Conservation (phyloP, 2,113 vertebrate species). For the Toxotes chatareus region DNA sequence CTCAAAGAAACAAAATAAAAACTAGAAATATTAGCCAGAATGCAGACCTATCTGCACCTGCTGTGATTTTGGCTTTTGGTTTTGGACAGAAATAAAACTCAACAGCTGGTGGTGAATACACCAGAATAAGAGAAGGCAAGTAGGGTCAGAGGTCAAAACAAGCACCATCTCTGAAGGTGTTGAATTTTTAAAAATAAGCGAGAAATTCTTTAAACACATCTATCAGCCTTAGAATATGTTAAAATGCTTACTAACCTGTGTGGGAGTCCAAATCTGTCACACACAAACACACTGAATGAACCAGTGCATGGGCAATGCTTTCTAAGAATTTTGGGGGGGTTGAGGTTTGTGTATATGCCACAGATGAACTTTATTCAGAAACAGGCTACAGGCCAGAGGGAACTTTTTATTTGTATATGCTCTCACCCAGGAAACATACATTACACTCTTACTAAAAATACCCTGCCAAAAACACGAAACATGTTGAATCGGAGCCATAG, state of each 20-base stretch:
- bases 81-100: conserved; percentile 13
- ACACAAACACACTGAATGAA: not conserved
- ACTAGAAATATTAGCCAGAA: not conserved
- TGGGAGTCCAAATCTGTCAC: conserved; percentile 16
- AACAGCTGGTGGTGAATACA: not conserved
- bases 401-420: conserved; percentile 63
- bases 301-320: conserved; percentile 39
- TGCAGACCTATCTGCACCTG: not conserved
- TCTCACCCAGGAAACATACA: conserved; percentile 76
- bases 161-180: not conserved
- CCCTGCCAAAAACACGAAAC: conserved; percentile 58
- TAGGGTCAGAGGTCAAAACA: not conserved
- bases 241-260: not conserved
- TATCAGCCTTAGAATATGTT: not conserved
- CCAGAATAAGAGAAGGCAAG: not conserved
- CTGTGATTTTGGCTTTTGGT: not conserved
- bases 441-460: conserved; percentile 74
- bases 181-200: not conserved
- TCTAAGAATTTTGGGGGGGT: conserved; percentile 48
- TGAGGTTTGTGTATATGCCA: conserved; percentile 8
- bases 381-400: conserved; percentile 7
- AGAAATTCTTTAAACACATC: not conserved
- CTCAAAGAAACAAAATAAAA: not conserved
- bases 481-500: conserved; percentile 64
- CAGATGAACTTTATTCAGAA: conserved; percentile 49